Percentiles rank a stretch among this genome's conserved stretches.
Conservation (phyloP, 2,888 invertebrate genomes). For the Yponomeuta sedellus region DNA sequence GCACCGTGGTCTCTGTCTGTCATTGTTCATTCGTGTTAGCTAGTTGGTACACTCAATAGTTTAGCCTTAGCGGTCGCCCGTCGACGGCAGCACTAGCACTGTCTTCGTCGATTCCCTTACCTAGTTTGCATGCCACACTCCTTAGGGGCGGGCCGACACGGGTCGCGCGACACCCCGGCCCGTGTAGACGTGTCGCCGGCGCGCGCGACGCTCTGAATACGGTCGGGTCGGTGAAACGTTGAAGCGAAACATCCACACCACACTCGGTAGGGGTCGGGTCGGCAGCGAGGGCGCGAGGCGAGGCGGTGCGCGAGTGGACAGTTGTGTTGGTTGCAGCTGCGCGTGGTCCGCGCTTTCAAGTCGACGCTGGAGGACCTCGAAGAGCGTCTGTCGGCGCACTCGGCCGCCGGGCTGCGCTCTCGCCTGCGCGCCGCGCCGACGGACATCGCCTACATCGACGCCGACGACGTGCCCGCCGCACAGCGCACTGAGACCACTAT, state of each 20-base stretch:
- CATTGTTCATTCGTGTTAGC: constrained; percentile 7
- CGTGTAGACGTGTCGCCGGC: neutral
- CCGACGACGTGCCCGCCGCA: constrained; percentile 72
- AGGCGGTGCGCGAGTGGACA: constrained; percentile 51
- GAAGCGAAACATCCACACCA: constrained; percentile 55
- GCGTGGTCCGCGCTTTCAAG: constrained; percentile 99
- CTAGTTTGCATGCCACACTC: neutral
- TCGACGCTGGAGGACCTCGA: constrained; percentile 99
- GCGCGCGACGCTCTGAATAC: constrained; percentile 47
- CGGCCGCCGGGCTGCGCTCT: constrained; percentile 95
- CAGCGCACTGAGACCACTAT: constrained; percentile 28
- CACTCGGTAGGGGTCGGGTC: constrained; percentile 43
- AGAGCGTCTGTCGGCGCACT: constrained; percentile 98
- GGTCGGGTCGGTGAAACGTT: constrained; percentile 31
- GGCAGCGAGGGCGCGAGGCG: constrained; percentile 49
- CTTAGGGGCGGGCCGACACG: constrained; percentile 15
- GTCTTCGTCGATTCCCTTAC: neutral
- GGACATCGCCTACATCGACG: constrained; percentile 91
- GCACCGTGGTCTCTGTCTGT: constrained; percentile 6
- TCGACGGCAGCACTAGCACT: neutral
- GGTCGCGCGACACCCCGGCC: constrained; percentile 29
- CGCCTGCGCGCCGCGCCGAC: constrained; percentile 83
- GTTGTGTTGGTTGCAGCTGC: constrained; percentile 90
- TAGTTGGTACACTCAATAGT: neutral
- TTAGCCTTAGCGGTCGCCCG: neutral